A percentile compares a stretch with the other conserved stretches of the same genome.
Conservation (phyloP, 2,888 invertebrate genomes). For the Listrodromus nycthemerus region DNA sequence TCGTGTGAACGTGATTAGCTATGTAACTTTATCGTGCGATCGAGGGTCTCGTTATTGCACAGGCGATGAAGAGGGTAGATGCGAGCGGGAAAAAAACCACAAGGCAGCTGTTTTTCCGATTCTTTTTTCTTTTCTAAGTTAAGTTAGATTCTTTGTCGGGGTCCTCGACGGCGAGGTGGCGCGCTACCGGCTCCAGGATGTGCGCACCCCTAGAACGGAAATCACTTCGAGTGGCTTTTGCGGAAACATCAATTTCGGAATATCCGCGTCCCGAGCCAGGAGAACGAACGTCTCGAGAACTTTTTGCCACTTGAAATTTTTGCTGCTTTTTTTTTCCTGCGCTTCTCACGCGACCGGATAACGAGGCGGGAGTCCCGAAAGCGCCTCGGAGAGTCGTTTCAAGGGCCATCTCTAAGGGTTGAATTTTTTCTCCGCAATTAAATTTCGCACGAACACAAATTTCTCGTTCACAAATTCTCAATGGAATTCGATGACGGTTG, state of each 20-base stretch:
- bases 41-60: background rate
- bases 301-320: constrained; percentile 59
- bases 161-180: constrained; percentile 69
- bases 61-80: background rate
- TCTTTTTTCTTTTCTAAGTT: constrained; percentile 46
- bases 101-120: constrained; percentile 56
- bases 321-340: constrained; percentile 36
- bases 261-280: constrained; percentile 32
- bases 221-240: constrained; percentile 77
- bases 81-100: constrained; percentile 7
- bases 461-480: background rate
- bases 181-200: constrained; percentile 60
- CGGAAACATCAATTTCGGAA: constrained; percentile 71
- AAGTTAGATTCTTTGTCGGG: constrained; percentile 69
- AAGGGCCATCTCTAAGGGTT: background rate
- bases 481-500: constrained; percentile 33
- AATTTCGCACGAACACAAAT: background rate
- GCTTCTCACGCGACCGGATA: constrained; percentile 46
- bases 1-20: constrained; percentile 46
- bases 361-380: constrained; percentile 36
- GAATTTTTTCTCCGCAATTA: background rate
- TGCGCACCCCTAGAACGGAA: constrained; percentile 73
- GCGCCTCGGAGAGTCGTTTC: background rate
- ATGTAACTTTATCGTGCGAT: constrained; percentile 17
- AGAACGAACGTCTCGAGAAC: constrained; percentile 6